A percentile compares a stretch with the other conserved stretches of the same genome.
phyloP scores from a whole-genome alignment of 2,797 vertebrate genomes.

The Otolemur crassicaudatus region DNA sequence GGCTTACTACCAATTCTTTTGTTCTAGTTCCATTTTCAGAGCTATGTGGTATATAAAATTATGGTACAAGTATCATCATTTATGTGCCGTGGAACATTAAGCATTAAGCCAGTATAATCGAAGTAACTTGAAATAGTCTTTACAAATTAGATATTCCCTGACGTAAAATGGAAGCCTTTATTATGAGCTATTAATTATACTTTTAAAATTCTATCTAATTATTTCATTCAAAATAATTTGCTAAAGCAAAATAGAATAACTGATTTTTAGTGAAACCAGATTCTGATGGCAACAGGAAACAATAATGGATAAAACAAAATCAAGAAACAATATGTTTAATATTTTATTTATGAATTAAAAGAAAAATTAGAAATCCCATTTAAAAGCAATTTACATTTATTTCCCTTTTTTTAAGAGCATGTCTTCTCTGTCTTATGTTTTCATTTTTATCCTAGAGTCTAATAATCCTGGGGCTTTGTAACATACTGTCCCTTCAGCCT shows the following conservation, averaged over 20 bases:
- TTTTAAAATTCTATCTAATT: conserved; percentile 35
- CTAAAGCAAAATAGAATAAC: conserved; percentile 30
- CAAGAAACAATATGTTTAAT: background rate
- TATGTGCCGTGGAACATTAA: background rate
- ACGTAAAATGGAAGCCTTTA: background rate
- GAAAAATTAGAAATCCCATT: conserved; percentile 27
- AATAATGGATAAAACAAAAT: conserved; percentile 37
- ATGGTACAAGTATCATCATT: background rate
- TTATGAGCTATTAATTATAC: conserved; percentile 15
- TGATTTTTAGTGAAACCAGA: conserved; percentile 49
- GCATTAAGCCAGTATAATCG: background rate
- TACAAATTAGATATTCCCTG: background rate
- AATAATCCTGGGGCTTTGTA: background rate
- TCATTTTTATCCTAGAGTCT: background rate
- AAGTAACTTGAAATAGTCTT: conserved; percentile 35
- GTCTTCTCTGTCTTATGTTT: background rate
- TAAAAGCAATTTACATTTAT: conserved; percentile 27
- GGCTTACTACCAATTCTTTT: background rate
- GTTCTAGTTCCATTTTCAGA: background rate
- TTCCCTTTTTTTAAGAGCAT: background rate
- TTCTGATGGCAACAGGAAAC: conserved; percentile 16
- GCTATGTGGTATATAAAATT: background rate
- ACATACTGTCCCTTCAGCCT: background rate
- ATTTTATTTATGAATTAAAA: conserved; percentile 40
- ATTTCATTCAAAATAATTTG: conserved; percentile 58